Percentiles rank a stretch among this genome's conserved stretches.
These are phyloP conservation scores for Ostrea denselamellosa DNA, from an alignment of 1,140 invertebrate species.

Conservation along the genomic window DNA sequence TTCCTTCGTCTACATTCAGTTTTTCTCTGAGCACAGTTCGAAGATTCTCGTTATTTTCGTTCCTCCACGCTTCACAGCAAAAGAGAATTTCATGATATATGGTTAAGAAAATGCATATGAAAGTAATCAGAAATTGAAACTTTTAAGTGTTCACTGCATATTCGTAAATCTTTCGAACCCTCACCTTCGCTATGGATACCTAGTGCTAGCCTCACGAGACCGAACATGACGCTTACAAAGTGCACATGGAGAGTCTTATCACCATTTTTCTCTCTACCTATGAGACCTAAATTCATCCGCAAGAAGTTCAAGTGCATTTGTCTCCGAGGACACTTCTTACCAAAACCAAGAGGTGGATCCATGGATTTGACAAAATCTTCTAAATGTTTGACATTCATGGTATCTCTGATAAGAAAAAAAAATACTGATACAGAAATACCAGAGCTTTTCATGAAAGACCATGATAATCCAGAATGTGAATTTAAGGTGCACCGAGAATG, in stretches of 20 bases:
- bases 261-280: not conserved
- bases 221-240: not conserved
- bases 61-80: not conserved
- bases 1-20: not conserved
- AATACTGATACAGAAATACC: no score
- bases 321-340: not conserved
- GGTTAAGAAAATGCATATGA: not conserved
- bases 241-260: not conserved
- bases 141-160: not conserved
- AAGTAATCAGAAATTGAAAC: not conserved
- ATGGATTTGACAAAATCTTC: conserved; percentile 21
- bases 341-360: conserved; percentile 1
- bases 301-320: not conserved
- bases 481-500: no score
- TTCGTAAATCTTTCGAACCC: not conserved
- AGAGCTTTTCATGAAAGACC: no score
- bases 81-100: not conserved
- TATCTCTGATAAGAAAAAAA: not conserved
- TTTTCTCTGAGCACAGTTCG: not conserved
- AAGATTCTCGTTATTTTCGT: not conserved
- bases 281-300: not conserved
- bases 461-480: no score
- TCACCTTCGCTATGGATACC: not conserved
- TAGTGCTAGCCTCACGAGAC: not conserved
- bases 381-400: not conserved